Evolutionary conservation across 1,140 invertebrate genomes (phyloP), one percentile per base, ranked within the genome.

Genomic region (Eueides isabella): DNA sequence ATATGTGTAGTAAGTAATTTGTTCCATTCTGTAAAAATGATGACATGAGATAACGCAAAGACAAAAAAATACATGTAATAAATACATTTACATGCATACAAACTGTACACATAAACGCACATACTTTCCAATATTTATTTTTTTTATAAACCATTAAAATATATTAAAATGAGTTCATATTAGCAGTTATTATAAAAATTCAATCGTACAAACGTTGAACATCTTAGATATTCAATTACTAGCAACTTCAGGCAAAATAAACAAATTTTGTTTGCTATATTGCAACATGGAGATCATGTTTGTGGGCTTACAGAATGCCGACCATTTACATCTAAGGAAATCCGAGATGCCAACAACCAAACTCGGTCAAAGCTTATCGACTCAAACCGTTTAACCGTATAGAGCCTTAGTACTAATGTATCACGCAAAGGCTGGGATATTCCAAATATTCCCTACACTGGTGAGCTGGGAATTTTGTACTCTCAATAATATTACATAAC

Each of bases 321-420:
- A 55, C 19, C 48, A 55, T 55, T 44, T 55, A 55, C 48, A 55
- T 55, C 19, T 26, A 55, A 55, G 48, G 48, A 55, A 55, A 55
- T 55, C 9, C 9, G 48, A 55, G 19, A 55, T 55, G 48, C 48
- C 48, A 55, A 26, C 44, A 55, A 55, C 44, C 19, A 9, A 23
- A 55, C 48, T 26, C 48, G 48, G 48, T 55, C 48, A 55, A 55
- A 55, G 48, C 48, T 55, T 55, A 55, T 55, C 48, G 48, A 55
- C 48, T 55, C 48, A 26, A 12, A 23, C 48, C 48, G 48, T 55
- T 55, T 55, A 55, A 26, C 48, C 48, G 48, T 55, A 55, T 55
- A 55, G 0, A 55, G 48, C 48, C 48, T 26, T 4, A 55, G 19
- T 55, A 55, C 19, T 23, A 55, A 55, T 55, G 48, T 55, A 55